Base-by-base conservation (phyloP, 1,140 invertebrate genomes). In the Drosophila nigrodunni region DNA sequence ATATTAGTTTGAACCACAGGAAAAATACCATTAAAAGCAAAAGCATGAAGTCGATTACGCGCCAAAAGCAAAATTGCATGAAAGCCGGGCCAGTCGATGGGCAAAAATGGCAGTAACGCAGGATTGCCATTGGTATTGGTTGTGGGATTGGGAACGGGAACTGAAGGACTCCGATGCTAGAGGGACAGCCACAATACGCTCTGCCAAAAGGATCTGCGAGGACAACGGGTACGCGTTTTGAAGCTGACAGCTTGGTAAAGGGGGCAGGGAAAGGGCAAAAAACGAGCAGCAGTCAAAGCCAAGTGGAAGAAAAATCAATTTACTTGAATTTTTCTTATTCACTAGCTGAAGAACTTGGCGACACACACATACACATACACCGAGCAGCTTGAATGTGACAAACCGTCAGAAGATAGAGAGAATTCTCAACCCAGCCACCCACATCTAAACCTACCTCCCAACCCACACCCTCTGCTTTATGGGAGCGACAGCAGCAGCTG, bases 1-100 rank as follows among this genome's bases (percentile, higher is more conserved):
- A 88, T 88, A 88, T 88, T 88, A 88, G 85, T 88, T 88, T 88
- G 85, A 89, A 88, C 85, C 85, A 89, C 85, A 88, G 85, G 85
- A 88, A 88, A 88, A 88, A 89, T 88, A 88, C 85, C 85, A 88
- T 88, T 88, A 88, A 88, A 88, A 88, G 85, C 85, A 88, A 85
- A 89, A 87, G 83, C 83, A 87, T 87, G 85, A 89, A 88, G 85
- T 89, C 85, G 85, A 88, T 88, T 88, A 88, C 85, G 85, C 85
- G 83, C 83, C 83, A 88, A 88, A 89, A 88, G 83, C 83, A 89
- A 87, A 77, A 87, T 79, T 79, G 74, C 71, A 80, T 75, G 71
- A 74, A 80, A 77, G 77, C 58, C 68, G 59, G 69, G 66, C 62
- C 68, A 77, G 77, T 77, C 61, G 72, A 67, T 77, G 74, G 74